A percentile compares a stretch with the other conserved stretches of the same genome.
phyloP scores from a whole-genome alignment of 2,797 vertebrate species.

The Protonibea diacanthus region DNA sequence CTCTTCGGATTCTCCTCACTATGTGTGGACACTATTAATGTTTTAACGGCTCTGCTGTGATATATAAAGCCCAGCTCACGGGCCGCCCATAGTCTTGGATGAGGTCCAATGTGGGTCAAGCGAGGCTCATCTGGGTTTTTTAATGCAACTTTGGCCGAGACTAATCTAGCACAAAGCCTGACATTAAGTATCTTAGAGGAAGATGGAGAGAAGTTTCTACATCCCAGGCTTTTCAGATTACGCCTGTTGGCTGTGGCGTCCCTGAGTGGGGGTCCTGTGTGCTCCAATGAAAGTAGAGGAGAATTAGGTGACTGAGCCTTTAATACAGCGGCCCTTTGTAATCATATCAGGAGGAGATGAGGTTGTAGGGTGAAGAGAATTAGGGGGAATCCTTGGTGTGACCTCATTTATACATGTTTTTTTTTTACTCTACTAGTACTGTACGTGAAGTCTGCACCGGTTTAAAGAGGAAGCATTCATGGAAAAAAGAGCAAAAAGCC shows the following conservation, averaged over 20 bases:
- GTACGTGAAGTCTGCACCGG: neutral
- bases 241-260: constrained; percentile 61
- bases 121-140: constrained; percentile 77
- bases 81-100: constrained; percentile 72
- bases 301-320: constrained; percentile 81
- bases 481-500: neutral
- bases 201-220: constrained; percentile 80
- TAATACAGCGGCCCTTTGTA: constrained; percentile 77
- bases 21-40: constrained; percentile 75
- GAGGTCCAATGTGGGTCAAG: constrained; percentile 85
- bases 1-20: constrained; percentile 65
- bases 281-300: constrained; percentile 69
- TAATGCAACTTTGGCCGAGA: constrained; percentile 82
- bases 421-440: constrained; percentile 14
- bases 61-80: constrained; percentile 67
- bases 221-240: constrained; percentile 82
- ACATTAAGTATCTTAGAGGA: constrained; percentile 82
- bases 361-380: constrained; percentile 56
- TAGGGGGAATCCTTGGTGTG: constrained; percentile 64
- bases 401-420: constrained; percentile 52
- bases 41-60: constrained; percentile 74
- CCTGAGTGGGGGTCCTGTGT: constrained; percentile 66
- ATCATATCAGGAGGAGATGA: constrained; percentile 75
- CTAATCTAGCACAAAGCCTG: constrained; percentile 83
- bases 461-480: neutral